Conservation (phyloP, 2,888 invertebrate genomes). For the Euzophera pinguis region DNA sequence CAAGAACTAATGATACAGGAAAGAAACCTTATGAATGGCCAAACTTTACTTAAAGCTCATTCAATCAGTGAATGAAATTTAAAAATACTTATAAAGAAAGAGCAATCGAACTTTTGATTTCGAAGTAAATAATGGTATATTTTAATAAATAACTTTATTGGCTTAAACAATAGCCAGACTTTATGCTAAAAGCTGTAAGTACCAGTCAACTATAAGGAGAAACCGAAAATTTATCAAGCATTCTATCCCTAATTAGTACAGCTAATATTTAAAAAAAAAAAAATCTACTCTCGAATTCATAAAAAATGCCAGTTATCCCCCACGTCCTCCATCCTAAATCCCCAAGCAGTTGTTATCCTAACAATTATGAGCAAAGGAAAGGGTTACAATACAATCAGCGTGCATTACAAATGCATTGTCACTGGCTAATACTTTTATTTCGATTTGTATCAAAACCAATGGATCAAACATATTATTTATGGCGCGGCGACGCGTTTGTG, state of each 20-base stretch:
- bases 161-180: too few relatives aligned
- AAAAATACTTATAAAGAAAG: too few relatives aligned
- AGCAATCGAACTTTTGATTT: too few relatives aligned
- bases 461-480: slow-evolving; percentile 19
- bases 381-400: slow-evolving; percentile 34
- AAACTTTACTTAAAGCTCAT: neutral
- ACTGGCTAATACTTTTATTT: slow-evolving; percentile 33
- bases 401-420: slow-evolving; percentile 31
- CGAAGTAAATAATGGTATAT: too few relatives aligned
- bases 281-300: neutral
- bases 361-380: slow-evolving; percentile 40
- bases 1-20: neutral
- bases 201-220: too few relatives aligned
- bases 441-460: slow-evolving; percentile 29
- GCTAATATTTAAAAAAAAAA: neutral
- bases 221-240: too few relatives aligned
- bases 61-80: neutral
- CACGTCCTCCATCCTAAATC: neutral
- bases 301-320: neutral
- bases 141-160: too few relatives aligned
- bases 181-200: too few relatives aligned
- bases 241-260: too few relatives aligned
- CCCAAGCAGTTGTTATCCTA: slow-evolving; percentile 34
- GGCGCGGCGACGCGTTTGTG: slow-evolving; percentile 18
- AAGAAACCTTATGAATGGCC: slow-evolving; percentile 8